These are phyloP conservation scores for Neotragus moschatus DNA, from an alignment of 2,113 vertebrate genomes.

Conservation along the genomic window DNA sequence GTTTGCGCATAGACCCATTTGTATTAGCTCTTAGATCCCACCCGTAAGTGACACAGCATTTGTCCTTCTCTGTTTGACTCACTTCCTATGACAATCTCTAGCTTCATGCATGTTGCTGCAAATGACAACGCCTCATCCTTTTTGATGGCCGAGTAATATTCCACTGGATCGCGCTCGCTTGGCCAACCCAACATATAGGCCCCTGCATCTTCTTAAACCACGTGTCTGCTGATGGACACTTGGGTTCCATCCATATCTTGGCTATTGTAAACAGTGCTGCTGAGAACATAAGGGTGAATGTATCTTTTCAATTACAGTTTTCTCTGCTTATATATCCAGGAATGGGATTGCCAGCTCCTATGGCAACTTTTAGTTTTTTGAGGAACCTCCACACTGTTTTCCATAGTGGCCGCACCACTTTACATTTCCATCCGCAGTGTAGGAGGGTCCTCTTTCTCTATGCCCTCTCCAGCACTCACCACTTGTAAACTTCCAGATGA, in stretches of 20 bases:
- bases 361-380: neutral
- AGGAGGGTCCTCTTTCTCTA: neutral
- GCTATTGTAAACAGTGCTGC: neutral
- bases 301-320: neutral
- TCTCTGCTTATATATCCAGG: neutral
- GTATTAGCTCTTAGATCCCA: neutral
- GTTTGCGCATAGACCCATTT: neutral
- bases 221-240: neutral
- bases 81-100: neutral
- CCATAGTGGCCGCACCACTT: neutral
- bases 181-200: neutral
- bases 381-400: neutral
- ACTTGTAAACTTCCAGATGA: neutral
- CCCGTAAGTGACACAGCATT: neutral
- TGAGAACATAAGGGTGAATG: neutral
- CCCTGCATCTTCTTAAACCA: neutral
- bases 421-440: neutral
- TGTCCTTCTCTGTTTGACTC: neutral
- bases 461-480: neutral
- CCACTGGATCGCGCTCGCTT: fast-evolving
- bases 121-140: neutral
- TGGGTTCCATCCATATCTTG: neutral
- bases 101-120: neutral
- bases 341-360: neutral
- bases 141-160: neutral